phyloP scores from a whole-genome alignment of 2,888 invertebrate genomes.

The Leptinotarsa tumamoca region DNA sequence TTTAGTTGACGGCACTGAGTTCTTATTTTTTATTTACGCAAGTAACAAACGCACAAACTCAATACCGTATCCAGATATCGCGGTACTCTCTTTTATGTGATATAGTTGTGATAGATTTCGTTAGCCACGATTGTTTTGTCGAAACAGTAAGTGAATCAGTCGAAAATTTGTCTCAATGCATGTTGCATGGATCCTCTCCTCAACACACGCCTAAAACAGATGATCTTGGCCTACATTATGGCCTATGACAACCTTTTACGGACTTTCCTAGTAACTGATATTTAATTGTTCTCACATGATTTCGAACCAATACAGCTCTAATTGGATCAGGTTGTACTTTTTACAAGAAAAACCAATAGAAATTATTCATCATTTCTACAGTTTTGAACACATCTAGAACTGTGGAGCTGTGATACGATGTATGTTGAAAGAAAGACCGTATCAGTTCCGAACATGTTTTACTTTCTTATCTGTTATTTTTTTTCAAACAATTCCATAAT shows the following conservation, averaged over 20 bases:
- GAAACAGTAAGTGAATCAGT: constrained; percentile 2
- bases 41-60: constrained; percentile 44
- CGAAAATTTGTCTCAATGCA: background rate
- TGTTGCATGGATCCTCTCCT: constrained; percentile 7
- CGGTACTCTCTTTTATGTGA: constrained; percentile 38
- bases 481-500: too few relatives aligned
- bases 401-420: too few relatives aligned
- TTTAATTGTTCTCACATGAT: background rate
- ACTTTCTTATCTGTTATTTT: too few relatives aligned
- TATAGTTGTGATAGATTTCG: constrained; percentile 24
- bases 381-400: too few relatives aligned
- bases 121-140: constrained; percentile 24
- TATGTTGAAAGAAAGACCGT: too few relatives aligned
- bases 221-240: constrained; percentile 41
- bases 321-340: background rate
- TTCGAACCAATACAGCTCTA: too few relatives aligned
- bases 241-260: constrained; percentile 20
- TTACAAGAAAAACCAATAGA: too few relatives aligned
- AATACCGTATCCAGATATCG: constrained; percentile 39
- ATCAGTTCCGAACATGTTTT: too few relatives aligned
- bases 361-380: too few relatives aligned
- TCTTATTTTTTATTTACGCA: constrained; percentile 27
- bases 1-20: constrained; percentile 34
- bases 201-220: constrained; percentile 38
- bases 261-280: constrained; percentile 7